Percentiles rank a stretch among this genome's conserved stretches.
Conservation (phyloP, 1,140 invertebrate species). For the Pseudoatta argentina region DNA sequence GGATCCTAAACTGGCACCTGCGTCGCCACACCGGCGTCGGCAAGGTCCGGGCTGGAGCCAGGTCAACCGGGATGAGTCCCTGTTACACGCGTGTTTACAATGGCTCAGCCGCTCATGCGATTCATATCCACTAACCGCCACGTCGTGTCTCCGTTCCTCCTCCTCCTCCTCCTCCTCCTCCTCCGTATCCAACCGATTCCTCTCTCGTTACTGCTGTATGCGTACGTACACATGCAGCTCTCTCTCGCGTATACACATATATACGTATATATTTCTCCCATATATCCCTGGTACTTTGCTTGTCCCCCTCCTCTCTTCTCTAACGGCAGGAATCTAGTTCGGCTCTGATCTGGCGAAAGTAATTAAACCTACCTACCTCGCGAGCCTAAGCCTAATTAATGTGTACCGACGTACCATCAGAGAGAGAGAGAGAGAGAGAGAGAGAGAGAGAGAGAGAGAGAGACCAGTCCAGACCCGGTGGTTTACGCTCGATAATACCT, state of each 20-base stretch:
- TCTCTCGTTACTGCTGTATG: not conserved
- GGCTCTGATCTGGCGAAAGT: constrained; percentile 84
- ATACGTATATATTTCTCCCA: constrained; percentile 9
- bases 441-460: constrained; percentile 73
- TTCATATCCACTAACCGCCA: constrained; percentile 79
- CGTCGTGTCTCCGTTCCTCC: constrained; percentile 78
- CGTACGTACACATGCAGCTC: not conserved
- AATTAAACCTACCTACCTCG: constrained; percentile 83
- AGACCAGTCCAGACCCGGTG: constrained; percentile 60
- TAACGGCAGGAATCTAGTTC: constrained; percentile 71
- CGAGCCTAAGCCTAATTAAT: constrained; percentile 85
- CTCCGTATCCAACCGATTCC: no score
- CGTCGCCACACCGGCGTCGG: constrained; percentile 18
- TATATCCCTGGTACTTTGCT: constrained; percentile 36
- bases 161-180: not conserved
- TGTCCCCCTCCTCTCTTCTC: constrained; percentile 27
- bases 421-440: constrained; percentile 71
- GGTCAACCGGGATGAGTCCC: constrained; percentile 80
- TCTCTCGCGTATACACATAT: constrained; percentile 29
- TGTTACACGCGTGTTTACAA: constrained; percentile 85
- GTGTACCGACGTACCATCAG: constrained; percentile 76
- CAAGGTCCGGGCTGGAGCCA: constrained; percentile 37
- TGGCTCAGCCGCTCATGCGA: constrained; percentile 82
- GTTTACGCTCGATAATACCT: constrained; percentile 75
- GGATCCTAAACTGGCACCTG: constrained; percentile 43